These are phyloP conservation scores for Tetraneura akinire DNA, from an alignment of 1,140 invertebrate species.

Conservation along the genomic window DNA sequence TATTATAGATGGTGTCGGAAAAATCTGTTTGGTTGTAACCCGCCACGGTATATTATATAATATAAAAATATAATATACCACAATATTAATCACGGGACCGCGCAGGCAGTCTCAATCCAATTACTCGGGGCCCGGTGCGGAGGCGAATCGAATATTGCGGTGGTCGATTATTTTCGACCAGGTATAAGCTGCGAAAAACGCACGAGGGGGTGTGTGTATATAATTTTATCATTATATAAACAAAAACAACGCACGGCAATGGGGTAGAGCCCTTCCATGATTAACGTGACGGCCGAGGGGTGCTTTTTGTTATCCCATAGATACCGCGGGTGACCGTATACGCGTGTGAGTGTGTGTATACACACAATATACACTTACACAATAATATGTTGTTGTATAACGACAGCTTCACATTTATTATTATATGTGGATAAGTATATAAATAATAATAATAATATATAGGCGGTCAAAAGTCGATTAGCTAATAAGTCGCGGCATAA, in stretches of 20 bases:
- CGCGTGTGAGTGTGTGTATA: conserved; percentile 20
- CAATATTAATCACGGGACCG: not conserved
- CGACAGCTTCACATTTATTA: conserved; percentile 26
- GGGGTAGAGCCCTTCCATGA: conserved; percentile 13
- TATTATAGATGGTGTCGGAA: not conserved
- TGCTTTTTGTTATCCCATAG: not conserved
- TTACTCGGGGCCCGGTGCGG: not conserved
- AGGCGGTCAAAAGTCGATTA: not conserved
- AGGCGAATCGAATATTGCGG: not conserved
- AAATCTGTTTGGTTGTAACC: conserved; percentile 15
- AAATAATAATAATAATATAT: no score
- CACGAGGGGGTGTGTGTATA: not conserved
- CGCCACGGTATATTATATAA: not conserved
- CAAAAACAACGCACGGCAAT: no score
- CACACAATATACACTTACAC: conserved; percentile 22
- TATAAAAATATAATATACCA: not conserved
- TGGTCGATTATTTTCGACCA: not conserved
- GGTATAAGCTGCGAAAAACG: not conserved
- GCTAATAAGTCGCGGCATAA: conserved; percentile 43
- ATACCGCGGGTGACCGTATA: not conserved
- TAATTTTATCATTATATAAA: no score
- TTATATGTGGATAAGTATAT: not conserved
- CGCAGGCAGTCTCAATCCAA: conserved; percentile 9
- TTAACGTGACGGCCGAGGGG: not conserved
- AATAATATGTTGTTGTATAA: conserved; percentile 9